Percentiles rank a stretch among this genome's conserved stretches.
phyloP scores from a whole-genome alignment of 2,888 invertebrate species.

The Parapristionchus giblindavisi region DNA sequence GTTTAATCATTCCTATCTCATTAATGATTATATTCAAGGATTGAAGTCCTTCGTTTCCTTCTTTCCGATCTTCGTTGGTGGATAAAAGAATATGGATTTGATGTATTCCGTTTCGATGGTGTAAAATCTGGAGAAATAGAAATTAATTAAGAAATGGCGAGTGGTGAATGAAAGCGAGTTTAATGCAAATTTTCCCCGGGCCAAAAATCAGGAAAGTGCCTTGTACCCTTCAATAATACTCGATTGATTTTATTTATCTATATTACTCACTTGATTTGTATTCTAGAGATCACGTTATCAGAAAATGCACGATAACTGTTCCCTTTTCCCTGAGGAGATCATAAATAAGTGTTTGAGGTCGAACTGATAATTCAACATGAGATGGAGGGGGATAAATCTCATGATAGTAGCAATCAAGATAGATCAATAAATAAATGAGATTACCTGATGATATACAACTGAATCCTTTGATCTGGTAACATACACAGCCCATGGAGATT shows the following conservation, averaged over 20 bases:
- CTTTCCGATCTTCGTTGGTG: constrained; percentile 98
- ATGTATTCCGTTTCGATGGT: constrained; percentile 98
- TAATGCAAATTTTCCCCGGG: no score
- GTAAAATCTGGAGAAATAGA: no score
- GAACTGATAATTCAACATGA: constrained; percentile 81
- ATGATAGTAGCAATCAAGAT: no score
- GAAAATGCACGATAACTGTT: constrained; percentile 86
- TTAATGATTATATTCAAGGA: constrained; percentile 70
- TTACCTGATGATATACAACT: constrained; percentile 90
- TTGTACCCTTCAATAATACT: no score
- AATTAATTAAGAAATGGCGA: no score
- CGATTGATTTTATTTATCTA: no score
- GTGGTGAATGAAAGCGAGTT: no score
- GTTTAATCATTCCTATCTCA: background rate
- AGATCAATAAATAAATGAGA: background rate
- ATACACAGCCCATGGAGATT: constrained; percentile 96
- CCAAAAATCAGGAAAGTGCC: no score
- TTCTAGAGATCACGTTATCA: constrained; percentile 87
- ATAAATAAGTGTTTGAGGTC: constrained; percentile 78
- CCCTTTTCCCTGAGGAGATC: constrained; percentile 84
- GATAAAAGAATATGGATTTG: constrained; percentile 94
- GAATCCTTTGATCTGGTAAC: constrained; percentile 81
- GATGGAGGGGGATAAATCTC: constrained; percentile 72
- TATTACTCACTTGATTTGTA: no score
- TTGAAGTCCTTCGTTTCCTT: constrained; percentile 91